Evolutionary conservation across 2,888 invertebrate genomes (phyloP).

Genomic region (Tachina lurida): DNA sequence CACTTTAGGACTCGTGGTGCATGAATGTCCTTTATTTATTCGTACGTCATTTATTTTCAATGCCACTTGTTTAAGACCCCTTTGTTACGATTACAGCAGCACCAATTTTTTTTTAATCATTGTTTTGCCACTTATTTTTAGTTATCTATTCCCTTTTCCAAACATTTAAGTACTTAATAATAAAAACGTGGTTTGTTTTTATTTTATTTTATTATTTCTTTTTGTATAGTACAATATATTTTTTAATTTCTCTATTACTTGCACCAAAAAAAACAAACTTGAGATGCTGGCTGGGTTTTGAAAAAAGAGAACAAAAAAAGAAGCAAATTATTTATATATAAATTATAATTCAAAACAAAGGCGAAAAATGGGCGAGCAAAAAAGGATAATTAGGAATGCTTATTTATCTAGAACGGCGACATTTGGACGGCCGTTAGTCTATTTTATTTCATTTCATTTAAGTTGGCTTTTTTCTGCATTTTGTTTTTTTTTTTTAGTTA

Average conservation of each 20-base stretch:
- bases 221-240: background rate
- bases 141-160: constrained; percentile 7
- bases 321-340: constrained; percentile 55
- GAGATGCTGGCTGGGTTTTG: constrained; percentile 3
- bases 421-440: constrained; percentile 75
- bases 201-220: constrained; percentile 33
- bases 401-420: constrained; percentile 82
- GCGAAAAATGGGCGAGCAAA: constrained; percentile 33
- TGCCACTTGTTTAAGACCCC: constrained; percentile 47
- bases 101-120: constrained; percentile 34
- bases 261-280: background rate
- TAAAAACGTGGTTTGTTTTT: constrained; percentile 62
- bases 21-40: constrained; percentile 43
- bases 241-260: constrained; percentile 21
- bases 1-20: background rate
- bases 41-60: constrained; percentile 57
- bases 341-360: constrained; percentile 63
- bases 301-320: constrained; percentile 24
- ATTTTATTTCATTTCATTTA: constrained; percentile 60
- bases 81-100: constrained; percentile 35
- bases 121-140: constrained; percentile 38
- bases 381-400: constrained; percentile 82
- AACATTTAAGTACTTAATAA: constrained; percentile 65
- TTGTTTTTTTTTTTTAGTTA: constrained; percentile 35
- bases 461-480: constrained; percentile 31